Evolutionary conservation across 2,113 vertebrate genomes (phyloP).

Genomic region (Urocolius indicus): DNA sequence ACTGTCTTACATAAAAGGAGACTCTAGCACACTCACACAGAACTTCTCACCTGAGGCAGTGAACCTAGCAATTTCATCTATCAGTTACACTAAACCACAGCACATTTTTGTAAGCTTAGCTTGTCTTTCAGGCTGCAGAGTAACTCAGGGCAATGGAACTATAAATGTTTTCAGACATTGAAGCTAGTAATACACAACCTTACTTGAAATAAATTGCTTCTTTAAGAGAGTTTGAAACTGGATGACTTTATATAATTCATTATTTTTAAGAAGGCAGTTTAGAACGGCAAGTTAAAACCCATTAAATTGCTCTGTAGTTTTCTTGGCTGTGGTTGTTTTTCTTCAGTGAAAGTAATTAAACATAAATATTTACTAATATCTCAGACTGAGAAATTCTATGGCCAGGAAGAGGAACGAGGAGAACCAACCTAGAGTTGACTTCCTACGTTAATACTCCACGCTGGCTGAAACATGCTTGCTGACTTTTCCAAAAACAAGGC

Average conservation of each 20-base stretch:
- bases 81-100: constrained; percentile 25
- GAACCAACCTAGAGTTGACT: not conserved
- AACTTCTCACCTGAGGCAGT: not conserved
- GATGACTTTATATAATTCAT: constrained; percentile 68
- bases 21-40: not conserved
- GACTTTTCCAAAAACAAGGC: not conserved
- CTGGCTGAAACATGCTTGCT: not conserved
- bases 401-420: constrained; percentile 25
- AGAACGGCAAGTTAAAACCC: constrained; percentile 59
- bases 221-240: constrained; percentile 61
- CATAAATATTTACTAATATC: constrained; percentile 71
- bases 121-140: constrained; percentile 45
- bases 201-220: constrained; percentile 72
- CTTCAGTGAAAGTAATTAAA: constrained; percentile 70
- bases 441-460: not conserved
- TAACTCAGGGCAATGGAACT: constrained; percentile 36
- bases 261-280: constrained; percentile 65
- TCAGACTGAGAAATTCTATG: constrained; percentile 60
- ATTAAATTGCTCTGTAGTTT: constrained; percentile 65
- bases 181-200: constrained; percentile 46
- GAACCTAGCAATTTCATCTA: not conserved
- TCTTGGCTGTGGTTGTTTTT: constrained; percentile 55
- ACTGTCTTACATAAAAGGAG: not conserved
- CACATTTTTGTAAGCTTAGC: not conserved
- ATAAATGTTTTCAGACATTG: constrained; percentile 66